Evolutionary conservation across 35 echinoderm and acorn worm species (phyloP), one percentile per base, ranked within the genome.

Genomic region (Lytechinus pictus): DNA sequence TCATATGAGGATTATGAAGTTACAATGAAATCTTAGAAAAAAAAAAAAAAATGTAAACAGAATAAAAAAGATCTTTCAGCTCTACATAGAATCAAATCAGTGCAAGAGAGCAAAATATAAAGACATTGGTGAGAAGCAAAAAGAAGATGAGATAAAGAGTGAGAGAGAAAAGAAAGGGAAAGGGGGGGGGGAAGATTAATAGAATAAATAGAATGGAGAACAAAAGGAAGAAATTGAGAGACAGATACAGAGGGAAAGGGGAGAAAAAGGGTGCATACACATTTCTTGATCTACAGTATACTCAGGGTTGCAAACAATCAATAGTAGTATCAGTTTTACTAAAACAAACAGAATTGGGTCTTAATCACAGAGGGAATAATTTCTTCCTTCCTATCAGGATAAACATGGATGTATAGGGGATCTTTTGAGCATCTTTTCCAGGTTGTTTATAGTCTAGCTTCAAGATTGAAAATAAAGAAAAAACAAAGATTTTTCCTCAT

Each of bases 341-440:
- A 24, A 79, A 79, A 79, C 66, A 79, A 79, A 79, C 66, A 79
- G 66, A 79, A 79, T 79, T 79, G n/a, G 66, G 19, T 79, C 66
- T 79, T 79, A 79, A 79, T 79, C 66, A 79, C 66, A n/a, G 66
- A 24, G n/a, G 21, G 66, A 79, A 79, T 79, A n/a, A 79, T 79
- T 79, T 24, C 19, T 79, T 24, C 66, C 66, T 79, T 79, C 66
- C 66, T 79, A 14, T 4, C n/a, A 14, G 66, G 66, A 79, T 79
- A 79, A 5, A 24, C 66, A 79, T 16, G 19, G 66, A n/a, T 16
- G n/a, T 24, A n/a, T 27, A 24, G 66, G 6, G n/a, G 66, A 79
- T 79, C 66, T 79, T 79, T 79, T 79, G 66, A 79, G 66, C 66
- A 24, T 79, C 66, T 79, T 24, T 79, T 79, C 66, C 66, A 79